phyloP scores from a whole-genome alignment of 1,140 invertebrate genomes.

The Plutomurus gul region DNA sequence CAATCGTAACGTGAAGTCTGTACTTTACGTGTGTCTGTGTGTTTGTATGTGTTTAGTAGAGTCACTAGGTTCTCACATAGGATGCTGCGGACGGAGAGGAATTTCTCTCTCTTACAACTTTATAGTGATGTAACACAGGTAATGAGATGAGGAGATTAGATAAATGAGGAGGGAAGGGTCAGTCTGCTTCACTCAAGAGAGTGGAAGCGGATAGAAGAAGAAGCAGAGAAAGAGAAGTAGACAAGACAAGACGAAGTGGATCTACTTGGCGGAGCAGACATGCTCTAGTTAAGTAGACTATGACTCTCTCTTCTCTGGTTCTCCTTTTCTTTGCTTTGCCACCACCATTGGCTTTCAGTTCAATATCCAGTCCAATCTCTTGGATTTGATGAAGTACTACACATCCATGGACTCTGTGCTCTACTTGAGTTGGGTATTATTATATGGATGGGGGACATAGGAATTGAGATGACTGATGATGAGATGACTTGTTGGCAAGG shows the following conservation, averaged over 20 bases:
- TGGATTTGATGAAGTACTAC: slow-evolving; percentile 1
- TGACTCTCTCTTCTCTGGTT: not conserved
- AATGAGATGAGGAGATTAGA: slow-evolving; percentile 29
- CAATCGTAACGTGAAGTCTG: no score
- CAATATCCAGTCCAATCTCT: not conserved
- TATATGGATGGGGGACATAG: not conserved
- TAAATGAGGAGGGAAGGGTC: slow-evolving; percentile 28
- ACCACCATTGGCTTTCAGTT: not conserved
- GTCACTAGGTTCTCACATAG: no score
- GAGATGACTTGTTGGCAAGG: slow-evolving; percentile 35
- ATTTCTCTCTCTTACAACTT: not conserved
- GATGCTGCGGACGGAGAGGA: no score
- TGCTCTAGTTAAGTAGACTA: slow-evolving; percentile 21
- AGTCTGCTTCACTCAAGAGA: not conserved
- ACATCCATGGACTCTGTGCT: not conserved
- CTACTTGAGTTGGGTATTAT: not conserved
- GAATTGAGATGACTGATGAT: slow-evolving; percentile 36
- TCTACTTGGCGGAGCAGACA: slow-evolving; percentile 25
- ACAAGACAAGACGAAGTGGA: slow-evolving; percentile 24
- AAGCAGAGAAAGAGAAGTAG: no score
- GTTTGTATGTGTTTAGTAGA: no score
- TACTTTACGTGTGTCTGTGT: no score
- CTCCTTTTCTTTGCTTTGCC: not conserved
- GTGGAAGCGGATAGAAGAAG: not conserved
- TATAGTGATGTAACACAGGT: not conserved